phyloP scores from a whole-genome alignment of 2,113 vertebrate genomes.

The Spilogale gracilis region DNA sequence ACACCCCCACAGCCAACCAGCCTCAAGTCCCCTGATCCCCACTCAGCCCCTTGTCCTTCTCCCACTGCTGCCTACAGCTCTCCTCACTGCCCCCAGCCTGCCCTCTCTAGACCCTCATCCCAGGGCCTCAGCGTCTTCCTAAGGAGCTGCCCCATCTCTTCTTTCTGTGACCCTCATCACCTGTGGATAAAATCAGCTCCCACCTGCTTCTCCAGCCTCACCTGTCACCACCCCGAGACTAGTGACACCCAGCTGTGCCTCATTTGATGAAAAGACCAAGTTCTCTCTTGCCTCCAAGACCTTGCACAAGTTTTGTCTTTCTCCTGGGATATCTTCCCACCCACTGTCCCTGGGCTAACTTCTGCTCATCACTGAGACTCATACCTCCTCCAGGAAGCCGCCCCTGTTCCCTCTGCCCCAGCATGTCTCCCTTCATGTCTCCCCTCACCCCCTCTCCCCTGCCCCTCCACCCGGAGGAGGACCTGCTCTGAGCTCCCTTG shows the following conservation, averaged over 20 bases:
- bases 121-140: not conserved
- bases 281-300: not conserved
- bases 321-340: not conserved
- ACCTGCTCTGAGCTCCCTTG: not conserved
- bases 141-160: not conserved
- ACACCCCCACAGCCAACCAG: fast-evolving
- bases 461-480: not conserved
- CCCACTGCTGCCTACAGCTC: not conserved
- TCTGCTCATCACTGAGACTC: not conserved
- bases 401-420: not conserved
- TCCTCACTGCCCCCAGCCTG: not conserved
- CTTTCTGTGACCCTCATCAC: not conserved
- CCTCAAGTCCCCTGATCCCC: not conserved
- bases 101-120: not conserved
- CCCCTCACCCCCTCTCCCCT: not conserved
- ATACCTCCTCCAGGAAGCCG: not conserved
- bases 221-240: not conserved
- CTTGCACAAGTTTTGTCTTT: not conserved
- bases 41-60: not conserved
- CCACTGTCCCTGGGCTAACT: not conserved
- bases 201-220: not conserved
- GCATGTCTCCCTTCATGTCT: not conserved
- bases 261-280: not conserved
- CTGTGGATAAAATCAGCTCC: not conserved
- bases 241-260: not conserved